Evolutionary conservation across 2,888 invertebrate genomes (phyloP), one percentile per base, ranked within the genome.

Genomic region (Zhengitettix transpicula): DNA sequence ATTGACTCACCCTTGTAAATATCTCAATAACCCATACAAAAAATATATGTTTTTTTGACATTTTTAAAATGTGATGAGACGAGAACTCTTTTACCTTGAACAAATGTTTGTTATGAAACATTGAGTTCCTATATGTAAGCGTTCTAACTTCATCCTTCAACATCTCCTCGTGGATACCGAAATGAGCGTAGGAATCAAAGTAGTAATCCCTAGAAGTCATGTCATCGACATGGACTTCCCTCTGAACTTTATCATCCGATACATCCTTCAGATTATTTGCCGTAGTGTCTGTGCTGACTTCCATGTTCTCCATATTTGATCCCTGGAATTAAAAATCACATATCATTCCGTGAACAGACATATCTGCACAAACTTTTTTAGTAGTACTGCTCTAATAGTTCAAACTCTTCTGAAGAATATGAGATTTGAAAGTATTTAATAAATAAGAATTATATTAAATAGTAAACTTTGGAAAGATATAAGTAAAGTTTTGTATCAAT

Each of bases 111-210:
- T 99, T 99, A 64, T 99, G 96, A 72, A 95, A 95, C 91, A 99
- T 98, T 12, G 99, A 95, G 72, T 98, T 98, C 59, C 97, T 85
- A 74, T 99, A 99, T 1, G 98, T 98, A 63, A 95, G 80, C 15
- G 99, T 99, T 59, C 99, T 83, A 41, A 99, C 96, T 81, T 99
- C 98, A 74, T 99, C 99, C 75, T 99, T 99, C 64, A 99, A 77
- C 99, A 99, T 99, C 77, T 99, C 99, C 78, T 99, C 99, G 72
- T 99, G 99, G 68, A 99, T 99, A 55, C 98, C 99, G 74, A 99
- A 99, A 77, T 99, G 99, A 57, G 99, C 99, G 73, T 99, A 99
- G 0, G 98, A 99, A 75, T 99, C 99, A 73, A 99, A 99, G 74
- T 99, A 99, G 74, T 99, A 99, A 74, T 99, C 99, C 67, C 96